These are phyloP conservation scores for Lasius fuliginosus DNA, from an alignment of 2,888 invertebrate species.

Conservation along the genomic window DNA sequence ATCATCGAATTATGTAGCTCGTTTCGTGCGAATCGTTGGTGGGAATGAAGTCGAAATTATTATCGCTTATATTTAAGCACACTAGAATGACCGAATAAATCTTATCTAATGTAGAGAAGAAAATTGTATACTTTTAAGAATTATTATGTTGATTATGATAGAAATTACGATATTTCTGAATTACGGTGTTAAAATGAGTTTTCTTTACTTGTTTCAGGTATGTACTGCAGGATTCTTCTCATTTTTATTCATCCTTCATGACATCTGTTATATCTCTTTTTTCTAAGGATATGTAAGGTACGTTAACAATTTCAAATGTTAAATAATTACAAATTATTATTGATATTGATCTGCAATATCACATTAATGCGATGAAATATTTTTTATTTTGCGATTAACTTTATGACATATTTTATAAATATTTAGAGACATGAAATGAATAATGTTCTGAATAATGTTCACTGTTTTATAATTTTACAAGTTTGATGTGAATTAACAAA, in stretches of 20 bases:
- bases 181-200: slow-evolving; percentile 9
- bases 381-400: not conserved
- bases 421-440: not conserved
- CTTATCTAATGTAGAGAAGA: not conserved
- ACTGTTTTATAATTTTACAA: not conserved
- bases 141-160: not conserved
- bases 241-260: not conserved
- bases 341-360: not conserved
- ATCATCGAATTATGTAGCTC: slow-evolving; percentile 23
- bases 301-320: slow-evolving; percentile 6
- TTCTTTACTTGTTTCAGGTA: slow-evolving; percentile 39
- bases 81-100: not conserved
- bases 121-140: not conserved
- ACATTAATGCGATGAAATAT: not conserved
- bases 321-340: not conserved
- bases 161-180: not conserved
- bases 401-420: not conserved
- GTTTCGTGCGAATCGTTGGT: not conserved
- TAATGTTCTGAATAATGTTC: not conserved
- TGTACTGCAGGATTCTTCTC: not conserved
- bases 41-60: not conserved
- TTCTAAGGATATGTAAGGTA: slow-evolving; percentile 11
- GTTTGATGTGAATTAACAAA: not conserved
- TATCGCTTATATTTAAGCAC: not conserved
- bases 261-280: not conserved